phyloP scores from a whole-genome alignment of 2,113 vertebrate species.

The Spheniscus mendiculus region DNA sequence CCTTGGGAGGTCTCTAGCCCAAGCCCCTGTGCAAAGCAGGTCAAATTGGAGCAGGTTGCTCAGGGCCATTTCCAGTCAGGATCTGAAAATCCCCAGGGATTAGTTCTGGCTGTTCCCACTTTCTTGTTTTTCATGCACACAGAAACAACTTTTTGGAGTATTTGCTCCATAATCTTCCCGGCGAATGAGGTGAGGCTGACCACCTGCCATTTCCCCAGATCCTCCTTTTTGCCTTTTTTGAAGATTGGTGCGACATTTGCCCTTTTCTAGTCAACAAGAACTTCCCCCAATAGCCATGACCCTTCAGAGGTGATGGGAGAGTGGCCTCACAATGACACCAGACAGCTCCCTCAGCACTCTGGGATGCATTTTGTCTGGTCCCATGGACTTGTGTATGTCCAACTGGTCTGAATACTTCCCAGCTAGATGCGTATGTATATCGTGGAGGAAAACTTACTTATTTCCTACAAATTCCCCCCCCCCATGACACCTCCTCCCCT shows the following conservation, averaged over 20 bases:
- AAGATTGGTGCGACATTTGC: background rate
- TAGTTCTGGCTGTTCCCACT: background rate
- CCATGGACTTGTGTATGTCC: background rate
- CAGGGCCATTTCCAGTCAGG: background rate
- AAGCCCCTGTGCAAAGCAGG: background rate
- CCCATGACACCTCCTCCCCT: background rate
- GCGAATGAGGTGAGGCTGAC: background rate
- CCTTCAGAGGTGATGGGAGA: background rate
- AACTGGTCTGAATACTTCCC: background rate
- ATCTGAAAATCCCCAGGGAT: background rate
- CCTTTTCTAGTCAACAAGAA: background rate
- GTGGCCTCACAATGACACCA: background rate
- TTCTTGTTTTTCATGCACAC: background rate
- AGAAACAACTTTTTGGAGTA: background rate
- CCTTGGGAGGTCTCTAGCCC: background rate
- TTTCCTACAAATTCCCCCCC: background rate
- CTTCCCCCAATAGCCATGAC: background rate
- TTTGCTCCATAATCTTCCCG: background rate
- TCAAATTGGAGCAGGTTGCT: background rate
- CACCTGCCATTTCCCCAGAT: background rate
- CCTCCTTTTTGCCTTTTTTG: background rate
- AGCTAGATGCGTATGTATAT: background rate
- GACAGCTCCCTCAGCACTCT: background rate
- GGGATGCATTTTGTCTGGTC: background rate
- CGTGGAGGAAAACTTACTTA: background rate